Base-by-base conservation (phyloP, 1,140 invertebrate species). In the Drosophila orena region DNA sequence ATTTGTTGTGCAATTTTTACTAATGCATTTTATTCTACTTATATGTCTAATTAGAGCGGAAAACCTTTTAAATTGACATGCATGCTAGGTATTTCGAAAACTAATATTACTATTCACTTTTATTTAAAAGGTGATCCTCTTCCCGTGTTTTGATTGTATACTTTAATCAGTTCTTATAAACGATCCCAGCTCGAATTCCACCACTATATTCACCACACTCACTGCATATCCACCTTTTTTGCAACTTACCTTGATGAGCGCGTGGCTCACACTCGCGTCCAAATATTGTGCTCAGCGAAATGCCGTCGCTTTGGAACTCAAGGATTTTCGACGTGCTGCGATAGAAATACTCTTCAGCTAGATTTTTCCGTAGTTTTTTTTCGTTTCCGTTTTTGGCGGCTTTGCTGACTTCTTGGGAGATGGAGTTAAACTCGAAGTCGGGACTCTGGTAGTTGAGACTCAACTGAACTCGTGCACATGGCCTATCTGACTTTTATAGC, bases 401-500 rank as follows among this genome's bases (percentile, higher is more conserved):
- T 43, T 8, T 3, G 8, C 30, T 10, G 35, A 8, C 22, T 54
- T 49, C 53, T 56, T 55, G 49, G 43, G 57, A 57, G 57, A 73
- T 66, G 65, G 64, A 55, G 74, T 55, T n/a, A 70, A 77, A 81
- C 58, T 61, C 76, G 79, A 85, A 77, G 80, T 84, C 76, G 77
- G 86, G 81, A 88, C 71, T 62, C 52, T 90, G 84, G 73, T 89
- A 69, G 84, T 84, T 89, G 85, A 78, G 70, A 74, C 66, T 73
- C 85, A 89, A 89, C 84, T 89, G 84, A 89, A 77, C 85, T 83
- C 77, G 68, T 57, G 73, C 84, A 88, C 73, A 89, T 88, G 72
- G 84, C 69, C 85, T 84, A 80, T 78, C 85, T 90, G 84, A 89
- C 84, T 89, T 89, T 89, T 89, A 89, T 89, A 89, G 85, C 73